phyloP scores from a whole-genome alignment of 92 coral and sea anemone species.

The Parazoanthus darwini region DNA sequence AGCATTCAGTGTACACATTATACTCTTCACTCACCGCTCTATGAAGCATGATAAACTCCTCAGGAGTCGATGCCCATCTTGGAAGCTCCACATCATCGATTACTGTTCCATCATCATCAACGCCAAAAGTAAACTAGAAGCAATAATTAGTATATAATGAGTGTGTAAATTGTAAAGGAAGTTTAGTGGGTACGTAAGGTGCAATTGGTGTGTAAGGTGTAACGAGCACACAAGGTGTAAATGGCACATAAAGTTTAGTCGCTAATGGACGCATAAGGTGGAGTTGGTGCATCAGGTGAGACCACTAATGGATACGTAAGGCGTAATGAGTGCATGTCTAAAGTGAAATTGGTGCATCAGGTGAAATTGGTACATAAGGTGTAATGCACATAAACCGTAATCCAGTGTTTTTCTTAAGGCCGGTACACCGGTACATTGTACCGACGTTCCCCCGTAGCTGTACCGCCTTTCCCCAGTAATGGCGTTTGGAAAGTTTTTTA shows the following conservation, averaged over 20 bases:
- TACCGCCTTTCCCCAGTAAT: too few relatives aligned
- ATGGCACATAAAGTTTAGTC: not conserved
- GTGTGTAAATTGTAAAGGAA: not conserved
- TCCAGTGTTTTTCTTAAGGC: too few relatives aligned
- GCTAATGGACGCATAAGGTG: not conserved
- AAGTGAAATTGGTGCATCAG: not conserved
- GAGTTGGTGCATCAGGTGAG: not conserved
- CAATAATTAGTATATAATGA: not conserved
- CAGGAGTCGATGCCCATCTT: conserved; percentile 86
- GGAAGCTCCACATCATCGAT: conserved; percentile 98
- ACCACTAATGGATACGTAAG: not conserved
- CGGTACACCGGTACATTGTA: too few relatives aligned
- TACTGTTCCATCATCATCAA: conserved; percentile 94
- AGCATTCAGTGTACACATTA: too few relatives aligned
- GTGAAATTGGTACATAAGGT: not conserved
- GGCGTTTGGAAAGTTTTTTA: too few relatives aligned
- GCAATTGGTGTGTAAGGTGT: not conserved
- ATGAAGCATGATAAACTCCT: conserved; percentile 88
- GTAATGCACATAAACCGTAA: not conserved
- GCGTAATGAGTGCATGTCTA: not conserved
- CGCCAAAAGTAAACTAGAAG: conserved; percentile 92
- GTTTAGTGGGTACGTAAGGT: not conserved
- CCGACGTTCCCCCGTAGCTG: too few relatives aligned
- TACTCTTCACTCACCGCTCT: conserved; percentile 75
- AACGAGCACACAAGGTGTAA: not conserved